Evolutionary conservation across 1,140 invertebrate genomes (phyloP).

Genomic region (Caenorhabditis briggsae): DNA sequence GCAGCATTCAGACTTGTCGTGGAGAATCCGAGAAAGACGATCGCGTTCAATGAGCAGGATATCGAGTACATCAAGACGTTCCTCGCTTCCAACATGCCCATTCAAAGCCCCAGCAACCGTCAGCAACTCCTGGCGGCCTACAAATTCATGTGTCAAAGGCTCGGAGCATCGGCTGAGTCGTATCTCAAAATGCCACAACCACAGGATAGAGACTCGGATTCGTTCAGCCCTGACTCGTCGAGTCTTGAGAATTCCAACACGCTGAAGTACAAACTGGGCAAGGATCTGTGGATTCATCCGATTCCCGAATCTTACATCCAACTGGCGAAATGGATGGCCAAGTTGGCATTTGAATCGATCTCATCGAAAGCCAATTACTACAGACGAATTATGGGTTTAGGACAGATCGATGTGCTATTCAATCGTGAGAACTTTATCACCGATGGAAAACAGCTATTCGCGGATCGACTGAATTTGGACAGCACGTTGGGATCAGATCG

Average conservation of each 20-base stretch:
- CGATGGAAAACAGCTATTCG: conserved; percentile 42
- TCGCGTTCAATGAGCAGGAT: conserved; percentile 58
- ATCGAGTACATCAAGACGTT: conserved; percentile 60
- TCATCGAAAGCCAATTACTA: conserved; percentile 64
- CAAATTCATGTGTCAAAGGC: conserved; percentile 59
- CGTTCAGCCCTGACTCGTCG: conserved; percentile 42
- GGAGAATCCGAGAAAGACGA: conserved; percentile 63
- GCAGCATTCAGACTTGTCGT: conserved; percentile 65
- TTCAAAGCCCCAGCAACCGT: conserved; percentile 63
- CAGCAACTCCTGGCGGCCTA: conserved; percentile 64
- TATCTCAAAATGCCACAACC: not conserved
- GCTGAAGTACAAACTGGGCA: conserved; percentile 4
- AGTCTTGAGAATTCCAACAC: conserved; percentile 23
- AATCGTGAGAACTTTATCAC: conserved; percentile 3
- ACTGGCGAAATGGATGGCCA: conserved; percentile 36
- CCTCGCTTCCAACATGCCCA: conserved; percentile 59
- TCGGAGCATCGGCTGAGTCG: conserved; percentile 42
- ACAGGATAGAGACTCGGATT: conserved; percentile 12
- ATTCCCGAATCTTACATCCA: conserved; percentile 3
- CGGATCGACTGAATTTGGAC: conserved; percentile 9
- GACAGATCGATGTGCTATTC: conserved; percentile 49
- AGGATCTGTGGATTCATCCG: conserved; percentile 7
- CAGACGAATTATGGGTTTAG: conserved; percentile 59
- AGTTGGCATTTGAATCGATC: conserved; percentile 62
- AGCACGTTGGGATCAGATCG: conserved; percentile 18